Evolutionary conservation across 2,797 vertebrate species (phyloP).

Genomic region (Pseudochaenichthys georgianus): DNA sequence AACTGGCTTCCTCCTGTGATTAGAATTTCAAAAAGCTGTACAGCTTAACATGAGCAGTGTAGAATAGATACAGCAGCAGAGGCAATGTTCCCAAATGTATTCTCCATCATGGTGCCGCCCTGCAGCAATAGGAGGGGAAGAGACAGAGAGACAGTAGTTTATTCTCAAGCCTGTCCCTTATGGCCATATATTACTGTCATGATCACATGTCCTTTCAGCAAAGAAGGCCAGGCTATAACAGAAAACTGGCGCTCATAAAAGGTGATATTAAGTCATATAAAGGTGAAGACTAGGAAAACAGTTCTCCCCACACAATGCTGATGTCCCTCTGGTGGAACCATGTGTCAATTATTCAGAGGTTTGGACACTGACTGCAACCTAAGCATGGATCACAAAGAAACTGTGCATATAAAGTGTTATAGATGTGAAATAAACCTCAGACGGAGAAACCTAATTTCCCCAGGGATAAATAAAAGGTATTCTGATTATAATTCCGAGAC

Average conservation of each 20-base stretch:
- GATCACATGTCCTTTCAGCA: slow-evolving; percentile 18
- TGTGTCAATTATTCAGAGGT: slow-evolving; percentile 69
- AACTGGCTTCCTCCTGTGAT: slow-evolving; percentile 66
- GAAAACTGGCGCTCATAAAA: slow-evolving; percentile 16
- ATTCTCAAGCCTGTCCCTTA: slow-evolving; percentile 23
- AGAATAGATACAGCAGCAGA: slow-evolving; percentile 55
- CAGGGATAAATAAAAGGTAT: too few species aligned
- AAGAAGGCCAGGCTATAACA: slow-evolving; percentile 7
- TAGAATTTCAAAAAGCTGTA: slow-evolving; percentile 74
- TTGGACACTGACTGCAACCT: slow-evolving; percentile 56
- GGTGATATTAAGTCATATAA: background rate
- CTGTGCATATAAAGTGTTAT: slow-evolving; percentile 23
- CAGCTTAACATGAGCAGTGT: slow-evolving; percentile 48
- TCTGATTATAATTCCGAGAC: background rate
- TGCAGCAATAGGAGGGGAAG: slow-evolving; percentile 39
- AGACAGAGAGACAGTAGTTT: slow-evolving; percentile 18
- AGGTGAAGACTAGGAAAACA: slow-evolving; percentile 8
- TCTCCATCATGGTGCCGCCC: slow-evolving; percentile 39
- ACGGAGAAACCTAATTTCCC: too few species aligned
- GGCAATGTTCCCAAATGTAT: slow-evolving; percentile 46
- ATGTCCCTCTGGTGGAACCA: slow-evolving; percentile 44
- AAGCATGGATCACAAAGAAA: slow-evolving; percentile 49
- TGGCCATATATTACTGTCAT: slow-evolving; percentile 18
- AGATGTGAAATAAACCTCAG: slow-evolving; percentile 18
- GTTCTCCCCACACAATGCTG: slow-evolving; percentile 19